A percentile compares a stretch with the other conserved stretches of the same genome.
Evolutionary conservation across 1,140 invertebrate genomes (phyloP).

Genomic region (Cherax destructor): DNA sequence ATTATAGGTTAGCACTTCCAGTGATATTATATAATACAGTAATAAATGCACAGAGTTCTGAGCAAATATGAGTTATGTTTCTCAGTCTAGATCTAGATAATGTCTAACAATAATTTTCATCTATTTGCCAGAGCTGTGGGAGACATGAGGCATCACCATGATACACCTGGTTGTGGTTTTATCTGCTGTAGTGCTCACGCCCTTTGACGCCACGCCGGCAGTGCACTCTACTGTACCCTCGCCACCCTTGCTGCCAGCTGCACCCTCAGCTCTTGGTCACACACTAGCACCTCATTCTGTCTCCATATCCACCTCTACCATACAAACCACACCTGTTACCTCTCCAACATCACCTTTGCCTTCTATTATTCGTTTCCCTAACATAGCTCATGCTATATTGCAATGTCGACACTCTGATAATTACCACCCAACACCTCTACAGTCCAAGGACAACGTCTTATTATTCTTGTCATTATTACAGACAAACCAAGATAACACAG

Average conservation of each 20-base stretch:
- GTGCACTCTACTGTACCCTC: background rate
- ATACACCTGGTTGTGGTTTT: slow-evolving; percentile 15
- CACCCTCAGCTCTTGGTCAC: background rate
- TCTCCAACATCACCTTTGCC: background rate
- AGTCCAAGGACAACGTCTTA: background rate
- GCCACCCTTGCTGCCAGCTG: background rate
- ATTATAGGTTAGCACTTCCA: no score
- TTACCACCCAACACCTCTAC: background rate
- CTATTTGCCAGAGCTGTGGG: slow-evolving; percentile 14
- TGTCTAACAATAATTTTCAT: background rate
- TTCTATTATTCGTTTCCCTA: background rate
- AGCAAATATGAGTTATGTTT: no score
- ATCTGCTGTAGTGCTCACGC: slow-evolving; percentile 5
- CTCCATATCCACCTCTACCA: background rate
- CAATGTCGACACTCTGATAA: no score
- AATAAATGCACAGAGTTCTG: no score
- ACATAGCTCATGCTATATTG: background rate
- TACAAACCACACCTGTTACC: background rate
- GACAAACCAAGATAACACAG: background rate
- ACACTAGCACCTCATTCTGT: background rate
- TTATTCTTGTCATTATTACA: background rate
- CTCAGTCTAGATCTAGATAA: no score
- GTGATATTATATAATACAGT: no score
- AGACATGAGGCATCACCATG: slow-evolving; percentile 38
- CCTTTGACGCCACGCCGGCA: slow-evolving; percentile 12